Evolutionary conservation across 30 jellyfish, hydroid and myxozoan species (phyloP).

Genomic region (Rhopilema esculentum): DNA sequence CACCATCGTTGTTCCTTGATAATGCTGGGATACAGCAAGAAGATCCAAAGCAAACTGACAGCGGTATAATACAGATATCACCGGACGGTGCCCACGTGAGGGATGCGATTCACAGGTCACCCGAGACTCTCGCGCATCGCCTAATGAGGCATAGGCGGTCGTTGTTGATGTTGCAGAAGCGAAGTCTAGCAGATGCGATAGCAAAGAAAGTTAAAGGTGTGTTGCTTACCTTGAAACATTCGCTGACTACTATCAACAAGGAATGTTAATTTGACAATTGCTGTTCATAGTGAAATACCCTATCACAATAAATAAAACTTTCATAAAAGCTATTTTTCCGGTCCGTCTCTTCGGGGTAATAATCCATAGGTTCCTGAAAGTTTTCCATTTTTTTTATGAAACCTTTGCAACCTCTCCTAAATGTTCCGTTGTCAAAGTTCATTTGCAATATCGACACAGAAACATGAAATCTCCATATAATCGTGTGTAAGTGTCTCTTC

Average conservation of each 20-base stretch:
- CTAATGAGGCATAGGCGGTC: slow-evolving; percentile 42
- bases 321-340: no score
- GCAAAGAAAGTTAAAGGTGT: slow-evolving; percentile 44
- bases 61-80: slow-evolving; percentile 60
- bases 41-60: slow-evolving; percentile 27
- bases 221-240: not conserved
- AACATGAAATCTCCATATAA: no score
- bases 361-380: no score
- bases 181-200: slow-evolving; percentile 36
- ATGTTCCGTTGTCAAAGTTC: no score
- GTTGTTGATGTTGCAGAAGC: slow-evolving; percentile 19
- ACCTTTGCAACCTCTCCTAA: no score
- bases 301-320: not conserved
- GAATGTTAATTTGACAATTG: no score
- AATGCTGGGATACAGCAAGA: slow-evolving; percentile 46
- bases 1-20: slow-evolving; percentile 1
- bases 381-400: no score
- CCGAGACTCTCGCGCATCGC: slow-evolving; percentile 7
- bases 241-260: no score
- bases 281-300: not conserved
- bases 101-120: not conserved
- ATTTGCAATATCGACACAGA: no score
- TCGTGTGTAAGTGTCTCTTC: no score
- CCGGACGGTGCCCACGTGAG: slow-evolving; percentile 50
- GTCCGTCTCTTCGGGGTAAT: no score